A percentile compares a stretch with the other conserved stretches of the same genome.
phyloP scores from a whole-genome alignment of 1,140 invertebrate genomes.

The Calycopis cecrops region DNA sequence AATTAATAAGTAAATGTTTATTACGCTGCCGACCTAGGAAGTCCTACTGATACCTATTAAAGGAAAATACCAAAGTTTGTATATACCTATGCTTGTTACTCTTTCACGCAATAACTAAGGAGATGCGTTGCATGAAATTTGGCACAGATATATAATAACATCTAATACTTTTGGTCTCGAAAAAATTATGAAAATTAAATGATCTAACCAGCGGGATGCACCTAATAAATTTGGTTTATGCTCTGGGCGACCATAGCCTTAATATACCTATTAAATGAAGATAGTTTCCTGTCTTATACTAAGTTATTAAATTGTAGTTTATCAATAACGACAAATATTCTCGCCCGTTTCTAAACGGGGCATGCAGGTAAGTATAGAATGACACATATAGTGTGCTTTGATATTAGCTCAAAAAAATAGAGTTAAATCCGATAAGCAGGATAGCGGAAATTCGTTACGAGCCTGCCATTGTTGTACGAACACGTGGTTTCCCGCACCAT shows the following conservation, averaged over 20 bases:
- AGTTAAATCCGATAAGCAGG: too few species aligned
- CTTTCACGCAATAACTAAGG: background rate
- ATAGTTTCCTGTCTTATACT: too few species aligned
- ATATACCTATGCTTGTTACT: background rate
- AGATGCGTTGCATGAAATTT: background rate
- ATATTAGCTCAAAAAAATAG: too few species aligned
- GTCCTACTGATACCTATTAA: too few species aligned
- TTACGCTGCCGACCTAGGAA: too few species aligned
- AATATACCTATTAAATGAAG: too few species aligned
- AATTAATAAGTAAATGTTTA: too few species aligned
- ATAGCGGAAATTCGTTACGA: background rate
- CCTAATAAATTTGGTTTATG: background rate
- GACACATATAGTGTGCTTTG: too few species aligned
- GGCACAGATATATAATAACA: background rate
- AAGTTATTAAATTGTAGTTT: too few species aligned
- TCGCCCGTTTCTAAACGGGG: background rate
- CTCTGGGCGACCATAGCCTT: too few species aligned
- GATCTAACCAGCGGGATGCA: background rate
- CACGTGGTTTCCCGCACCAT: constrained; percentile 1
- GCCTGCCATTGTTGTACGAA: background rate
- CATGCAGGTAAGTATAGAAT: background rate
- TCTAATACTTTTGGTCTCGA: background rate
- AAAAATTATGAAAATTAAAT: background rate
- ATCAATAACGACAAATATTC: too few species aligned
- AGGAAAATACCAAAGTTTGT: too few species aligned